These are phyloP conservation scores for Ormyrus thymus DNA, from an alignment of 2,888 invertebrate genomes.

Conservation along the genomic window DNA sequence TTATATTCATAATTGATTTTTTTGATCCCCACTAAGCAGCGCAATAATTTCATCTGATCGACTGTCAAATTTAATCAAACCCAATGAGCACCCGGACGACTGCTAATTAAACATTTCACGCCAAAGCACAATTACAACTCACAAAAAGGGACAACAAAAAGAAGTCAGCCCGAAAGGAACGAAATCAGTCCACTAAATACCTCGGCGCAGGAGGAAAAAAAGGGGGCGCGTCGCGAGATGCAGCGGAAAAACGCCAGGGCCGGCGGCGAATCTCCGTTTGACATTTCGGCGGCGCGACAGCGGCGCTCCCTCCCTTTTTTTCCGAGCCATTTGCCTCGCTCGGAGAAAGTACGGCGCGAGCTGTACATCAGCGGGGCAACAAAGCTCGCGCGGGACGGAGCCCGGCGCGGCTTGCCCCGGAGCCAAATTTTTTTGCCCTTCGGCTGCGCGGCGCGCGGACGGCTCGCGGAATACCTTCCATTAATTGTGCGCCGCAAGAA, in stretches of 20 bases:
- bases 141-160: too few relatives aligned
- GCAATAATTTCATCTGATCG: too few relatives aligned
- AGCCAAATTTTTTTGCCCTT: conserved; percentile 49
- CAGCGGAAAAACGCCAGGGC: background rate
- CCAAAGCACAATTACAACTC: too few relatives aligned
- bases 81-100: too few relatives aligned
- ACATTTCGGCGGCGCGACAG: conserved; percentile 46
- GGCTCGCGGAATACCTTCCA: conserved; percentile 51
- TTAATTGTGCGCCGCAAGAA: conserved; percentile 54
- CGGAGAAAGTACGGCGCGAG: conserved; percentile 41
- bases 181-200: too few relatives aligned
- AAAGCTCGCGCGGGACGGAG: conserved; percentile 28
- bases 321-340: conserved; percentile 54
- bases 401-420: background rate
- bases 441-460: conserved; percentile 1
- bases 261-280: conserved; percentile 28
- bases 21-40: too few relatives aligned
- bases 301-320: conserved; percentile 28
- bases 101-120: too few relatives aligned
- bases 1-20: too few relatives aligned
- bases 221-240: background rate
- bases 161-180: too few relatives aligned
- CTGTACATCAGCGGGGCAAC: conserved; percentile 49
- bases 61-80: too few relatives aligned
- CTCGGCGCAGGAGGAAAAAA: background rate